These are phyloP conservation scores for Rhinoraja longicauda DNA, from an alignment of 2,797 vertebrate genomes.

Conservation along the genomic window DNA sequence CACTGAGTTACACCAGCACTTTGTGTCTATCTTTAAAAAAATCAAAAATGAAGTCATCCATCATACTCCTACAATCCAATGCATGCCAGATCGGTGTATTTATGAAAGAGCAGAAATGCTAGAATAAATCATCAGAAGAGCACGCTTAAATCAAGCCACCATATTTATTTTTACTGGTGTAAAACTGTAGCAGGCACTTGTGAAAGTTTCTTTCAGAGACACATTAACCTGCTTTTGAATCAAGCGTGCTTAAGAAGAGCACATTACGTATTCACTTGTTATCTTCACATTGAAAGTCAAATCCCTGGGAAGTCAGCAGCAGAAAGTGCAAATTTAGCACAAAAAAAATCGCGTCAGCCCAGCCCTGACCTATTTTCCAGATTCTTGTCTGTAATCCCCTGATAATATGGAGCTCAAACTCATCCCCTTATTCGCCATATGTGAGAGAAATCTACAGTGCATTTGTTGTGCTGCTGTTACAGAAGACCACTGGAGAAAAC, in stretches of 20 bases:
- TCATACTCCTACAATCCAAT: background rate
- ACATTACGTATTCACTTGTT: background rate
- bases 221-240: background rate
- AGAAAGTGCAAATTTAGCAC: background rate
- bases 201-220: background rate
- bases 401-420: background rate
- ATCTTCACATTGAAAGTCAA: background rate
- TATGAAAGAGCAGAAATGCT: too few relatives aligned
- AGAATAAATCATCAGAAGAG: background rate
- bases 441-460: background rate
- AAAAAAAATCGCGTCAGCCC: background rate
- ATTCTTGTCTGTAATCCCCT: background rate
- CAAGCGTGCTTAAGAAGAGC: background rate
- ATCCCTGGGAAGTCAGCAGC: background rate
- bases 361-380: background rate
- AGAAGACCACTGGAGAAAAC: background rate
- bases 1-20: too few relatives aligned
- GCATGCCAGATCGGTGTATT: too few relatives aligned
- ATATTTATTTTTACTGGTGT: background rate
- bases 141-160: background rate
- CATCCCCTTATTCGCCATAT: background rate
- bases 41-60: background rate
- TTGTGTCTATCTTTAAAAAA: too few relatives aligned
- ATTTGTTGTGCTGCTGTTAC: background rate
- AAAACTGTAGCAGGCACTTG: background rate